Evolutionary conservation across 1,140 invertebrate genomes (phyloP).

Genomic region (Penaeus chinensis): DNA sequence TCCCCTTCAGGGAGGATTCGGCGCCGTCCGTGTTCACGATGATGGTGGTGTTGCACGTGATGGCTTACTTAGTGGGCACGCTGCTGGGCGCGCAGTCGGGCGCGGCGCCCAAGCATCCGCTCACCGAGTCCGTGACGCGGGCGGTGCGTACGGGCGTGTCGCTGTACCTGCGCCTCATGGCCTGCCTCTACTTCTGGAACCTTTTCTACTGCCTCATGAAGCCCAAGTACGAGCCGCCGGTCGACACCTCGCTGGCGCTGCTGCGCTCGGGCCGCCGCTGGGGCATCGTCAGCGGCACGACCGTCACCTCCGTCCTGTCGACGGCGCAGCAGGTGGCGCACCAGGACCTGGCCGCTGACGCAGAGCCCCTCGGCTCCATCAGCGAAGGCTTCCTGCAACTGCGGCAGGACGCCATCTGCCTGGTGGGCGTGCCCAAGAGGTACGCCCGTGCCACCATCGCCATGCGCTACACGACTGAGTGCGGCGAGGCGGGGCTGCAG

Average conservation of each 20-base stretch:
- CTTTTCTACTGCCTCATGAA: conserved; percentile 58
- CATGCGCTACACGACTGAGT: conserved; percentile 51
- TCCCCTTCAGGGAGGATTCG: conserved; percentile 54
- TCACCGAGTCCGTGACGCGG: conserved; percentile 24
- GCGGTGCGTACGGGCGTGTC: conserved; percentile 34
- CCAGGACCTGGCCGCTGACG: conserved; percentile 3
- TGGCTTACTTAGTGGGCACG: conserved; percentile 35
- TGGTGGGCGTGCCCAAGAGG: conserved; percentile 59
- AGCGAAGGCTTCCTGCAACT: conserved; percentile 47
- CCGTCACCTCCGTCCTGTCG: conserved; percentile 40
- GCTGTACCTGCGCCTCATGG: conserved; percentile 55
- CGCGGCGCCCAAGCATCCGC: background rate
- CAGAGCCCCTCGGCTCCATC: conserved; percentile 43
- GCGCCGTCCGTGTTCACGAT: conserved; percentile 52
- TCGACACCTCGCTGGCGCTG: conserved; percentile 42
- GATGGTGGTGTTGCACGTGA: conserved; percentile 49
- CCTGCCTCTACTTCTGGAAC: conserved; percentile 62
- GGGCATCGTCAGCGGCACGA: conserved; percentile 57
- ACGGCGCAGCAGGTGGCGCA: conserved; percentile 25
- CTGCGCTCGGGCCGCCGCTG: conserved; percentile 38
- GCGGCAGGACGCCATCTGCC: conserved; percentile 40
- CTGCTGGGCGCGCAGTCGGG: conserved; percentile 17
- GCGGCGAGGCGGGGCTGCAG: conserved; percentile 57
- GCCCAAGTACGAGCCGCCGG: conserved; percentile 54
- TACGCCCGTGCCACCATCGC: conserved; percentile 55